Evolutionary conservation across 2,888 invertebrate species (phyloP), one percentile per base, ranked within the genome.

Genomic region (Agrochola litura): DNA sequence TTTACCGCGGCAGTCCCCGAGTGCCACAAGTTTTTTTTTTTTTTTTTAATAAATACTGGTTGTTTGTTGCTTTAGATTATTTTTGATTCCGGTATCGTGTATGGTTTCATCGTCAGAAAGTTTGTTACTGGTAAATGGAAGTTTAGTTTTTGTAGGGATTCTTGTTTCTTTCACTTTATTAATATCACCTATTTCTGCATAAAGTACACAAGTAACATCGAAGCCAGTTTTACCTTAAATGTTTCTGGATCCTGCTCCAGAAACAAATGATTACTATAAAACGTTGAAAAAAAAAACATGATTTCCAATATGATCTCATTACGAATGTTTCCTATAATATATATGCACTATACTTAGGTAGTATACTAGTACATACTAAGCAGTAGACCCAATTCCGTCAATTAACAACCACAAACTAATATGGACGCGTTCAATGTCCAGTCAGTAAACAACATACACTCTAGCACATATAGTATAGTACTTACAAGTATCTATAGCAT

Each of bases 331-430:
- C 12, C 12, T 16, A 25, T 30, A 30, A 30, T 30, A 30, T 30
- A 30, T 2, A 6, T 60, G 16, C 30, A 16, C 58, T 58, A 25
- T 25, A 8, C 25, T 2, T 58, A 19, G 19, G 19, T 19, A 19
- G 2, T 52, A 52, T 52, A 52, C 22, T 22, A 52, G 52, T 22
- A 37, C 37, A 37, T 37, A 22, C 14, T 22, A 2, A 22, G n/a
- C 43, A 30, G 9, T 46, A 70, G 22, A 30, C 16, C 22, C 22
- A 30, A 22, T 16, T 14, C 25, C 25, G 10, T 30, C 46, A 71
- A 71, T 65, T 71, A 65, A 65, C 46, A 64, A 64, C 30, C 16
- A 10, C 30, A 4, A 71, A 71, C 70, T 46, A n/a, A 46, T 70
- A 64, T 19, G n/a, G n/a, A 19, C 49, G n/a, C n/a, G 46, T 41